phyloP scores from a whole-genome alignment of 2,113 vertebrate species.

The Mola mola region DNA sequence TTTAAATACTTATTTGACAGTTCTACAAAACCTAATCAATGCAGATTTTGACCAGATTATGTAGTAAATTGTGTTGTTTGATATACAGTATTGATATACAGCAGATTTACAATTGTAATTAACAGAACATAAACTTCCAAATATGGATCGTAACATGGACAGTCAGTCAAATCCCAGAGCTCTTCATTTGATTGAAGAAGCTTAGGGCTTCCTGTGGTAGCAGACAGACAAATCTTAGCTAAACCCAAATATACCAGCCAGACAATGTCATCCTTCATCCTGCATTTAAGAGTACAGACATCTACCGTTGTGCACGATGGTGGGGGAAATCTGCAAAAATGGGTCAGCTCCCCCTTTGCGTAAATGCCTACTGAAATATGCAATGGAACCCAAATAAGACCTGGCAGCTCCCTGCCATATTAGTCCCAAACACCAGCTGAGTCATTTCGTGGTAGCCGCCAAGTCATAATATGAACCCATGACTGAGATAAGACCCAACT shows the following conservation, averaged over 20 bases:
- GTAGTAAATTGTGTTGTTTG: neutral
- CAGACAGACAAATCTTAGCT: constrained; percentile 11
- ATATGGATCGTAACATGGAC: too few species aligned
- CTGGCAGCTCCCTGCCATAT: constrained; percentile 62
- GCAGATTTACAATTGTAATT: neutral
- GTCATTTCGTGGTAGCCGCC: constrained; percentile 61
- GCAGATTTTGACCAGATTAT: neutral
- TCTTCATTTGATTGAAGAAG: constrained; percentile 7
- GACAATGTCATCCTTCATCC: constrained; percentile 20
- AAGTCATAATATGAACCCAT: constrained; percentile 64
- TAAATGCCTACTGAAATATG: constrained; percentile 71
- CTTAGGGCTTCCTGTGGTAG: neutral
- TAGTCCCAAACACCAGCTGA: constrained; percentile 61
- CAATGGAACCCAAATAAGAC: constrained; percentile 68
- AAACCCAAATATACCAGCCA: constrained; percentile 15
- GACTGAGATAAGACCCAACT: constrained; percentile 63
- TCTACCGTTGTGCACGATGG: constrained; percentile 18
- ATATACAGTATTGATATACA: too few species aligned
- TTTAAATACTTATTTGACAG: too few species aligned
- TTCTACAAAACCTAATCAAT: too few species aligned
- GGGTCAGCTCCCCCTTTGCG: constrained; percentile 66
- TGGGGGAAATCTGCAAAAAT: constrained; percentile 60
- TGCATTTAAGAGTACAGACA: constrained; percentile 5
- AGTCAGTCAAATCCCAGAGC: neutral
- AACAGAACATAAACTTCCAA: neutral